Percentiles rank a stretch among this genome's conserved stretches.
phyloP scores from a whole-genome alignment of 2,797 vertebrate species.

The Acanthurus tractus region DNA sequence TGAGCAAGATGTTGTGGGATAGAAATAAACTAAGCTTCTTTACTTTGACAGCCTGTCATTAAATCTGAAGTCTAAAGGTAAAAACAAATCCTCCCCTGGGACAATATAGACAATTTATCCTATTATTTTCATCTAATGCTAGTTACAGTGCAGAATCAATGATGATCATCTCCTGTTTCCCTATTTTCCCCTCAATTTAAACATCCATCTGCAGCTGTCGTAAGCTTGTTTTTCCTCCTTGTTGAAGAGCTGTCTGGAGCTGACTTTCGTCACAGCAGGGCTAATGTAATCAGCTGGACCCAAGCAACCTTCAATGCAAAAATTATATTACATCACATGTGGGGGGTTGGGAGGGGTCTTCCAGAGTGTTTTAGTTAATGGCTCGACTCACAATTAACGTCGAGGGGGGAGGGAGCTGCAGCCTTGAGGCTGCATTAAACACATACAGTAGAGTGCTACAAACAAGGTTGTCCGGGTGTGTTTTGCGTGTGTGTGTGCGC shows the following conservation, averaged over 20 bases:
- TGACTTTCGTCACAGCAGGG: slow-evolving; percentile 67
- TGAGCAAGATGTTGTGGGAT: not conserved
- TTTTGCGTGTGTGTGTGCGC: slow-evolving; percentile 2
- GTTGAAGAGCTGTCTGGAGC: slow-evolving; percentile 71
- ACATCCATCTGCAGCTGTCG: slow-evolving; percentile 10
- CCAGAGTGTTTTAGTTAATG: slow-evolving; percentile 79
- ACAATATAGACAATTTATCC: slow-evolving; percentile 8
- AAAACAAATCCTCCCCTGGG: not conserved
- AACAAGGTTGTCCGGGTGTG: slow-evolving; percentile 8
- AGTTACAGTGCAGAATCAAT: slow-evolving; percentile 16
- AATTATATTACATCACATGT: slow-evolving; percentile 79
- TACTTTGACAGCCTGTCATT: not conserved
- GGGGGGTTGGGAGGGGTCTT: slow-evolving; percentile 44
- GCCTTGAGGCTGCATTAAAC: slow-evolving; percentile 50
- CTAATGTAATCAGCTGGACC: slow-evolving; percentile 80
- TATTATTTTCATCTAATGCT: slow-evolving; percentile 4
- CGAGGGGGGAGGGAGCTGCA: slow-evolving; percentile 43
- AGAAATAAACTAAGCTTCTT: slow-evolving; percentile 11
- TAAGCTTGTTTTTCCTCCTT: slow-evolving; percentile 45
- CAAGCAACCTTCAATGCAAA: slow-evolving; percentile 77
- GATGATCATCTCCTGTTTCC: slow-evolving; percentile 9
- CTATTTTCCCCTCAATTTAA: slow-evolving; percentile 10
- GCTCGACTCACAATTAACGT: slow-evolving; percentile 38
- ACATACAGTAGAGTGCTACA: slow-evolving; percentile 5
- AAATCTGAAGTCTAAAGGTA: not conserved